Base-by-base conservation (phyloP, 2,888 invertebrate genomes). In the Orchesellides sinensis region DNA sequence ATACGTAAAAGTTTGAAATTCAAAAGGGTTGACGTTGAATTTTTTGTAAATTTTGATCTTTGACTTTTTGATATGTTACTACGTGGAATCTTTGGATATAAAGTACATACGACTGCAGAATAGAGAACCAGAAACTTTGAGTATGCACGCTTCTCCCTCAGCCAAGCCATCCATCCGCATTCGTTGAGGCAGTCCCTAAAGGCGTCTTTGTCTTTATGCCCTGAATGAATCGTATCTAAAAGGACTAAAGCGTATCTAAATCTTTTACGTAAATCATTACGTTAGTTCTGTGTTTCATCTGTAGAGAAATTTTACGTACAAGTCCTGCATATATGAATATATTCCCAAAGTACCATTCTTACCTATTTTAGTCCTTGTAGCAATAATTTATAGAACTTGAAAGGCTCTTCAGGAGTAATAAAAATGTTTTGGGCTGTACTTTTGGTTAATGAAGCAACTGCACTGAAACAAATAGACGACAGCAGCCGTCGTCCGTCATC, bases 381-480 rank as follows among this genome's bases (percentile, higher is more conserved):
- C 17, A 29, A n/a, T 59, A 59, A 29, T 59, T 29, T 23, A 29
- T 4, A 29, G 12, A 29, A 21, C 3, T 4, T 23, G 29, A 29
- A 59, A 59, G 17, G 17, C 23, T 25, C 54, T 19, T 49, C 49
- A 54, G n/a, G 10, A 32, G 6, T 32, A 5, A 32, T 14, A 40
- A 40, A 40, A 40, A 5, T 32, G 10, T 32, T 79, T 52, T 54
- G 81, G 80, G 80, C 29, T 81, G 81, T 61, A 45, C 81, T 56
- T 73, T 59, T 74, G 52, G n/a, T 69, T 81, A 81, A 81, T 81
- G 81, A 81, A 81, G 74, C 81, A 81, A 81, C 81, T 81, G 81
- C 81, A 81, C 81, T 81, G 81, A 74, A 81, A 81, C 81, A 81
- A 81, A 81, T 81, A 81, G 73, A 73, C 80, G 80, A 81, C 81